Evolutionary conservation across 2,797 vertebrate genomes (phyloP), one percentile per base, ranked within the genome.

Genomic region (Caiman crocodilus): DNA sequence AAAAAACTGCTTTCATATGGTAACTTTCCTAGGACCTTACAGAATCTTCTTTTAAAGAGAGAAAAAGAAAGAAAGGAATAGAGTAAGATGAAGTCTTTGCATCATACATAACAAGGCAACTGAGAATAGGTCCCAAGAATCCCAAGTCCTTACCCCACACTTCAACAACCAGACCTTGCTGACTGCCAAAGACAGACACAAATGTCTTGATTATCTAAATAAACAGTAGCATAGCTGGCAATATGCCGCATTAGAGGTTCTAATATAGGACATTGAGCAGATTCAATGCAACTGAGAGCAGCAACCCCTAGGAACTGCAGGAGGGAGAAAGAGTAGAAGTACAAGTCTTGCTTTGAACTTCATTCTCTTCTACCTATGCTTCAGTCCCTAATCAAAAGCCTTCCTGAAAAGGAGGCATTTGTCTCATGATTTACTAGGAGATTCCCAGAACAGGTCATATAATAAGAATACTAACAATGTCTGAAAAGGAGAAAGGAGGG

Each of bases 361-460:
- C 84, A 76, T 17, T 94, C 88, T 84, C 4, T 1, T 76, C 79
- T 82, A 20, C 20, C 23, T 10, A 25, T 64, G 67, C 12, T 90
- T 90, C 60, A 42, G 71, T 76, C 56, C 93, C 71, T 35, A 21
- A 13, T 21, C 67, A 32, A 18, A 77, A 79, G 76, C 82, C 79
- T 88, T 92, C 90, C 92, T 90, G 90, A 90, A 94, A 96, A 93
- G 35, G 73, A 94, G 89, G 77, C 85, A 94, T 73, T 50, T 93
- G 77, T 91, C 95, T 85, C 82, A 79, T 83, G 67, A 78, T 73
- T 0, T 56, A n/a, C 96, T 94, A 89, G n/a, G 93, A 96, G 95
- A 96, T 95, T 94, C 90, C 92, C 92, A 92, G 76, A 93, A 63
- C 89, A 84, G 78, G 60, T 94, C 96, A 96, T 3, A 56, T 26